Evolutionary conservation across 2,888 invertebrate species (phyloP).

Genomic region (Auanema freiburgensis): DNA sequence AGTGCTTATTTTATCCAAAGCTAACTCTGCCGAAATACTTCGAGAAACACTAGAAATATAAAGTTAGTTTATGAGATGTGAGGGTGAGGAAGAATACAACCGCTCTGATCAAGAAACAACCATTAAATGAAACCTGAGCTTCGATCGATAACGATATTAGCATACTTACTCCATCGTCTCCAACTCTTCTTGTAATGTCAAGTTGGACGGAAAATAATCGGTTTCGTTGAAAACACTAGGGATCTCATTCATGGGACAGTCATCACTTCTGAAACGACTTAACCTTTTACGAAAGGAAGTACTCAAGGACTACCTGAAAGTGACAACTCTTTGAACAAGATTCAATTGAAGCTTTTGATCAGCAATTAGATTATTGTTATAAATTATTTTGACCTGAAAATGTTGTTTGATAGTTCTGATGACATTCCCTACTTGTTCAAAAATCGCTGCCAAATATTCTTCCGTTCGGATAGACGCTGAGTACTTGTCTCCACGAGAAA

Average conservation of each 20-base stretch:
- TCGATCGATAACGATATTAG: too few species aligned
- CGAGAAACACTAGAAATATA: conserved; percentile 29
- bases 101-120: too few species aligned
- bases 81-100: background rate
- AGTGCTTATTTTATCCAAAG: conserved; percentile 32
- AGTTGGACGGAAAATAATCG: too few species aligned
- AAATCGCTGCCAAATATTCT: conserved; percentile 45
- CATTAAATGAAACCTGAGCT: too few species aligned
- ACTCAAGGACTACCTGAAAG: conserved; percentile 11
- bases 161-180: too few species aligned
- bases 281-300: too few species aligned
- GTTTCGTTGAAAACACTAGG: too few species aligned
- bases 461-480: conserved; percentile 31
- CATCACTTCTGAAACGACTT: too few species aligned
- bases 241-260: too few species aligned
- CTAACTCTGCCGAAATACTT: conserved; percentile 33
- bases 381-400: conserved; percentile 20
- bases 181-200: too few species aligned
- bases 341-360: conserved; percentile 15
- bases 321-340: conserved; percentile 17
- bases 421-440: conserved; percentile 42
- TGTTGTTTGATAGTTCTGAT: background rate
- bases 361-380: conserved; percentile 14
- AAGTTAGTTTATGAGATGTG: background rate
- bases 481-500: conserved; percentile 32